Base-by-base conservation (phyloP, 1,140 invertebrate species). In the Reticulitermes speratus region DNA sequence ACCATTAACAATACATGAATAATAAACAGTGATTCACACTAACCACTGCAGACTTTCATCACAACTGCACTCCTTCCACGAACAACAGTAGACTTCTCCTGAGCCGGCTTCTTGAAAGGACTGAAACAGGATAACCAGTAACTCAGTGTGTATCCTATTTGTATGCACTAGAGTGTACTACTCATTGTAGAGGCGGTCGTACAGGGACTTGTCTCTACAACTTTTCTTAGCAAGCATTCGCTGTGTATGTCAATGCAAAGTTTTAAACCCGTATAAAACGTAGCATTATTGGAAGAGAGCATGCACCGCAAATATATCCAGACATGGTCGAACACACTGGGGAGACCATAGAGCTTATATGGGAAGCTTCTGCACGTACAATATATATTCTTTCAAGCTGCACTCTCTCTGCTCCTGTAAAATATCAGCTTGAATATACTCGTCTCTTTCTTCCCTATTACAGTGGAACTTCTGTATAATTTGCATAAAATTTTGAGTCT, bases 181-280 rank as follows among this genome's bases (percentile, higher is more conserved):
- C n/a, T 75, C 25, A 75, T 2, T n/a, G 65, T 75, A 75, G 0
- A 75, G 65, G 59, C 16, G 59, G 21, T 16, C 59, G 19, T 65
- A 16, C 16, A 75, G 7, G 65, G n/a, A 75, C 25, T 1, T 75
- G 2, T 30, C n/a, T 75, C 9, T 30, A n/a, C 65, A 11, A 14
- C 14, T 25, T 75, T 75, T 30, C 55, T 19, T 5, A 59, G 55
- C 14, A 59, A 59, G 55, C 65, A 25, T 65, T 65, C 59, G 25
- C 12, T 19, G 12, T 65, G 59, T 65, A 23, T 9, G n/a, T 75
- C 65, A 30, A 75, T 25, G 65, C 25, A 75, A 75, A 75, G 65
- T 75, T 75, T 75, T 75, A 75, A 75, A 75, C 65, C 65, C 65
- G 8, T 75, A 75, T 69, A 75, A 75, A 75, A 75, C 65, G 65